Evolutionary conservation across 2,113 vertebrate species (phyloP).

Genomic region (Campylomormyrus numenius): DNA sequence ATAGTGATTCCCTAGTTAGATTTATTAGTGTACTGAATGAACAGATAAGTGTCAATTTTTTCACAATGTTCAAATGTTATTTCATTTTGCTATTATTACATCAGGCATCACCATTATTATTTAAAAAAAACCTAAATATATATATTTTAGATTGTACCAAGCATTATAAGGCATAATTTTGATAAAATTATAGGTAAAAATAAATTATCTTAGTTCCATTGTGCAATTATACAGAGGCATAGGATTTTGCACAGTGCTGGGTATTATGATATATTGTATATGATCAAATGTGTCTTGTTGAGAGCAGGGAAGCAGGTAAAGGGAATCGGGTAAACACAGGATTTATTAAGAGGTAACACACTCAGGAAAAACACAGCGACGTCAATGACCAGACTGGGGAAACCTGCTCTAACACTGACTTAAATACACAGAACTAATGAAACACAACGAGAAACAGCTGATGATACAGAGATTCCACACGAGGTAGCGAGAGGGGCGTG

Average conservation of each 20-base stretch:
- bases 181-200: not conserved
- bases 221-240: not conserved
- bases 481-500: too few species aligned
- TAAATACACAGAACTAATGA: too few species aligned
- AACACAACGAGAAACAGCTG: too few species aligned
- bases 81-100: not conserved
- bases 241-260: not conserved
- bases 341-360: too few species aligned
- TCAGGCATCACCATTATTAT: not conserved
- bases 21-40: not conserved
- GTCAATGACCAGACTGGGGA: too few species aligned
- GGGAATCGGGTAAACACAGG: too few species aligned
- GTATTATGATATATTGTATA: not conserved
- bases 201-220: not conserved
- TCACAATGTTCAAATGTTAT: not conserved
- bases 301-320: too few species aligned
- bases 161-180: not conserved
- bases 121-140: not conserved
- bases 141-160: not conserved
- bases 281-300: too few species aligned
- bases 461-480: too few species aligned
- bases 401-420: too few species aligned
- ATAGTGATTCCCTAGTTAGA: not conserved
- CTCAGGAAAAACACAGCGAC: too few species aligned
- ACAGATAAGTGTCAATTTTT: not conserved